A percentile compares a stretch with the other conserved stretches of the same genome.
Evolutionary conservation across 2,113 vertebrate genomes (phyloP).

Genomic region (Himantopus leucocephalus): DNA sequence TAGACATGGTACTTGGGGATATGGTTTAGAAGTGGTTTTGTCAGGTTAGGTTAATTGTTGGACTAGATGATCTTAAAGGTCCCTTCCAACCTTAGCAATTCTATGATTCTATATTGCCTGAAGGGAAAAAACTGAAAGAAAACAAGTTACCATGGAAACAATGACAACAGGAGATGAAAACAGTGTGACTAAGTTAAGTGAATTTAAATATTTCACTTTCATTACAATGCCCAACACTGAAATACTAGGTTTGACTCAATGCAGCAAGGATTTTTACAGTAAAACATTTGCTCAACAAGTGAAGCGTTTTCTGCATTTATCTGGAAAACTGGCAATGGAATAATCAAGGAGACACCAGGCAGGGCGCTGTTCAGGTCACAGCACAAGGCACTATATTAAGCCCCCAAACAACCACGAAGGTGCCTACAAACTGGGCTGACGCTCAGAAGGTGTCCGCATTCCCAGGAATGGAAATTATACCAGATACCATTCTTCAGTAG

Average conservation of each 20-base stretch:
- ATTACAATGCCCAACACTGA: background rate
- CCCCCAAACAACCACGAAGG: background rate
- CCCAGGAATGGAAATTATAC: background rate
- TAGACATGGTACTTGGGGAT: too few species aligned
- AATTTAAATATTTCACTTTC: background rate
- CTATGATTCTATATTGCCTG: background rate
- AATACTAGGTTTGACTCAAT: background rate
- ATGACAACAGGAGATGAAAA: background rate
- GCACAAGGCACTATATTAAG: background rate
- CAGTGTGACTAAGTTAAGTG: background rate
- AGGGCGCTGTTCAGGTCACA: background rate
- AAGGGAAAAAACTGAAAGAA: background rate
- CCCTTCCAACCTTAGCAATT: too few species aligned
- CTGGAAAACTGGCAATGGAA: background rate
- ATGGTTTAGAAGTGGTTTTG: too few species aligned
- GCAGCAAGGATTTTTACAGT: background rate
- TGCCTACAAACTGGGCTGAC: background rate
- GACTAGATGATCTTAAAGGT: too few species aligned
- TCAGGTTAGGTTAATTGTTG: too few species aligned
- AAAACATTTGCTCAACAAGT: background rate
- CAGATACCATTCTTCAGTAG: background rate
- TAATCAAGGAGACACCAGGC: background rate
- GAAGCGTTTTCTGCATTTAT: background rate
- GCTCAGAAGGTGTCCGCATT: conserved; percentile 54
- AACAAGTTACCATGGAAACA: background rate